Conservation (phyloP, 2,888 invertebrate species). For the Dynastes maya region DNA sequence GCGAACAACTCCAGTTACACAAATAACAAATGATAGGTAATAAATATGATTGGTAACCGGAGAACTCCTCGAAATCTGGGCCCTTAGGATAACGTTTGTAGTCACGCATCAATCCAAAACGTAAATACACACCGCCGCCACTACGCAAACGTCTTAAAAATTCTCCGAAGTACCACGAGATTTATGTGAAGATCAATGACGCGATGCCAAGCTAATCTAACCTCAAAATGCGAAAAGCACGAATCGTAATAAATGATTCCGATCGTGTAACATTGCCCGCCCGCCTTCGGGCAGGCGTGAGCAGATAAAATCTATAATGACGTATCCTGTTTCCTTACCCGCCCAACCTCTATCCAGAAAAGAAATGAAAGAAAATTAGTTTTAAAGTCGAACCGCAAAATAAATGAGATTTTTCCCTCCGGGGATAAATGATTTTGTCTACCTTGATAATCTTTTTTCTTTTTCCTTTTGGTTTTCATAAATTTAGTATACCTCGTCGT, state of each 20-base stretch:
- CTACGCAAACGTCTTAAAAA: too few species aligned
- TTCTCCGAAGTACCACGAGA: too few species aligned
- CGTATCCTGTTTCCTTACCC: slow-evolving; percentile 36
- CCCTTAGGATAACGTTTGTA: too few species aligned
- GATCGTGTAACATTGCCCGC: slow-evolving; percentile 35
- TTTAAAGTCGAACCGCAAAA: slow-evolving; percentile 50
- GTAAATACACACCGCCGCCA: too few species aligned
- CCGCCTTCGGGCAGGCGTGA: background rate
- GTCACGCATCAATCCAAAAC: too few species aligned
- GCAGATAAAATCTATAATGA: slow-evolving; percentile 44
- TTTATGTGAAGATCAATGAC: too few species aligned
- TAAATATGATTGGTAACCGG: too few species aligned
- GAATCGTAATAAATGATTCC: slow-evolving; percentile 43
- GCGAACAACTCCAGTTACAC: too few species aligned
- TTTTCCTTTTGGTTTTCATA: slow-evolving; percentile 42
- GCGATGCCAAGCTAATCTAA: too few species aligned
- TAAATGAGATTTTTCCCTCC: slow-evolving; percentile 49
- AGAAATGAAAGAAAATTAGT: slow-evolving; percentile 50
- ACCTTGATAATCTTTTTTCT: slow-evolving; percentile 47
- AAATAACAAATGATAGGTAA: too few species aligned
- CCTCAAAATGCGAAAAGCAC: background rate
- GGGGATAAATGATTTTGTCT: slow-evolving; percentile 50
- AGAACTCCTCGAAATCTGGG: too few species aligned
- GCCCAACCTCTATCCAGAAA: slow-evolving; percentile 24
- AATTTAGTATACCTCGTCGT: slow-evolving; percentile 29